phyloP scores from a whole-genome alignment of 2,888 invertebrate genomes.

The Metalampra italica region DNA sequence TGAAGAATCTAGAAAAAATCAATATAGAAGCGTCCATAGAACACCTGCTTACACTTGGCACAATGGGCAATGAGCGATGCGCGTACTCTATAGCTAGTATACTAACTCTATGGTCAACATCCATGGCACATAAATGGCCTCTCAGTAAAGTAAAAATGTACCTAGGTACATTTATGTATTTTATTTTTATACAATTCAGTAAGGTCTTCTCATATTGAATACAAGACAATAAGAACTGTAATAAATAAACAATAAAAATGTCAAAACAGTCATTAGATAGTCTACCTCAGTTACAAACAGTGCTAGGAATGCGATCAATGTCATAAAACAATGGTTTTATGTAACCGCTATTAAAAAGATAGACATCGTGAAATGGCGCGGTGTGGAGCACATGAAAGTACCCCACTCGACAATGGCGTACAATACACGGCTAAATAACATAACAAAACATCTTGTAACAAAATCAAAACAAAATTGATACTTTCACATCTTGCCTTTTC shows the following conservation, averaged over 20 bases:
- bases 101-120: no score
- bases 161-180: no score
- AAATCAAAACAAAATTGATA: constrained; percentile 4
- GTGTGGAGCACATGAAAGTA: constrained; percentile 1
- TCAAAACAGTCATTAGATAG: background rate
- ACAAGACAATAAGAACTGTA: no score
- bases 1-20: no score
- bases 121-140: no score
- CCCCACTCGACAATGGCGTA: constrained; percentile 1
- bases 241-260: background rate
- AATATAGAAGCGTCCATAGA: no score
- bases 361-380: constrained; percentile 24
- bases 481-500: constrained; percentile 8
- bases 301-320: constrained; percentile 39
- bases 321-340: constrained; percentile 51
- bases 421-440: constrained; percentile 10
- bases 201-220: no score
- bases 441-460: background rate
- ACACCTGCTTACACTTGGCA: no score
- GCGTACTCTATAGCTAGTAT: no score
- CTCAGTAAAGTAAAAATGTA: no score
- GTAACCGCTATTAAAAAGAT: constrained; percentile 43
- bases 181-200: no score
- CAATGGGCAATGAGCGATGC: no score
- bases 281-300: background rate